Percentiles rank a stretch among this genome's conserved stretches.
Conservation (phyloP, 2,888 invertebrate species). For the Brenthis ino region DNA sequence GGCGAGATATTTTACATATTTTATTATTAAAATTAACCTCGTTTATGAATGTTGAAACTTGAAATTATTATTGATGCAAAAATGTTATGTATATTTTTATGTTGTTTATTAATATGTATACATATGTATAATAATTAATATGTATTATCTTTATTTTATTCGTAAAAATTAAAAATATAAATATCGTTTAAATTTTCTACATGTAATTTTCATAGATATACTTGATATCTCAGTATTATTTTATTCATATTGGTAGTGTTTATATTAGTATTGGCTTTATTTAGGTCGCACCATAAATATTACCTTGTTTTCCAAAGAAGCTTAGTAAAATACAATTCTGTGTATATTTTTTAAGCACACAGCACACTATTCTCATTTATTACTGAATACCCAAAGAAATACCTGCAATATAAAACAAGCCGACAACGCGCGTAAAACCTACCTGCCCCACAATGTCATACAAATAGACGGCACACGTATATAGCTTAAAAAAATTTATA, state of each 20-base stretch:
- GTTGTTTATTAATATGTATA: neutral
- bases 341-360: too few species aligned
- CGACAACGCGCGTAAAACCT: neutral
- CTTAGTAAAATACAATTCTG: too few species aligned
- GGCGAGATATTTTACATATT: neutral
- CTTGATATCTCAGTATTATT: too few species aligned
- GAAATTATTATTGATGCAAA: neutral
- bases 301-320: too few species aligned
- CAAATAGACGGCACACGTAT: slow-evolving; percentile 28
- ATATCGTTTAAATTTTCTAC: too few species aligned
- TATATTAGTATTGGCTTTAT: too few species aligned
- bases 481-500: slow-evolving; percentile 52
- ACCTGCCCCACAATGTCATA: slow-evolving; percentile 26
- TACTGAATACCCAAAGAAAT: neutral
- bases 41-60: slow-evolving; percentile 7
- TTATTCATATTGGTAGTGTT: too few species aligned
- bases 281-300: too few species aligned
- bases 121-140: too few species aligned
- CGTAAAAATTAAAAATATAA: too few species aligned
- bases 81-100: neutral
- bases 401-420: slow-evolving; percentile 11
- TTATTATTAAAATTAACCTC: slow-evolving; percentile 4
- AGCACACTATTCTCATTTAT: neutral
- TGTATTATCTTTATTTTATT: too few species aligned
- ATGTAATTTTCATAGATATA: too few species aligned